Percentiles rank a stretch among this genome's conserved stretches.
Evolutionary conservation across 2,797 vertebrate genomes (phyloP).

Genomic region (Channallabes apus): DNA sequence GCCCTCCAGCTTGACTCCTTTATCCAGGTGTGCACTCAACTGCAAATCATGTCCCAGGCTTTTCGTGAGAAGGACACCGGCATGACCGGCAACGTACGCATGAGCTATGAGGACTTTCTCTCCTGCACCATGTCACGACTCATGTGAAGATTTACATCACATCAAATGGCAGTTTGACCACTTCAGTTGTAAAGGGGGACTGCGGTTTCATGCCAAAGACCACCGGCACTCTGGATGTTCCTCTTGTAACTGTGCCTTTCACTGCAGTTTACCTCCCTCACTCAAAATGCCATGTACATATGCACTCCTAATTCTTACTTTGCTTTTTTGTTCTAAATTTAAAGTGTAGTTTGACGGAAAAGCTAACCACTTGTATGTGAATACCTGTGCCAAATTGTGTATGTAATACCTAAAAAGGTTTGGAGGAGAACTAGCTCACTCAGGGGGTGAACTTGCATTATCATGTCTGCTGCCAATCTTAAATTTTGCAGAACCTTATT

Average conservation of each 20-base stretch:
- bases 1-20: slow-evolving; percentile 91
- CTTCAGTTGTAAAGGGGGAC: slow-evolving; percentile 31
- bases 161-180: slow-evolving; percentile 29
- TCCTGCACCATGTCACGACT: slow-evolving; percentile 79
- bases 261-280: slow-evolving; percentile 31
- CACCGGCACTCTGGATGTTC: not conserved
- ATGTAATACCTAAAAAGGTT: slow-evolving; percentile 14
- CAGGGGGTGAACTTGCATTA: slow-evolving; percentile 11
- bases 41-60: slow-evolving; percentile 88
- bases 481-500: not conserved
- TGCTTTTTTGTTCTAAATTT: not conserved
- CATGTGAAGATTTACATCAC: slow-evolving; percentile 73
- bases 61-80: slow-evolving; percentile 88
- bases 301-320: not conserved
- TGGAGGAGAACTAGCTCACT: not conserved
- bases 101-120: slow-evolving; percentile 95
- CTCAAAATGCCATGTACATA: slow-evolving; percentile 11
- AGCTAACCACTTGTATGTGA: not conserved
- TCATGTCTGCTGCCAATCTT: not conserved
- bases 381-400: not conserved
- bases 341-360: not conserved
- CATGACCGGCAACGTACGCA: slow-evolving; percentile 78
- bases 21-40: slow-evolving; percentile 93
- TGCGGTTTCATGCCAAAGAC: slow-evolving; percentile 52
- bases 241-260: slow-evolving; percentile 39